Evolutionary conservation across 1,140 invertebrate genomes (phyloP), one percentile per base, ranked within the genome.

Genomic region (Geopemphigus sp.): DNA sequence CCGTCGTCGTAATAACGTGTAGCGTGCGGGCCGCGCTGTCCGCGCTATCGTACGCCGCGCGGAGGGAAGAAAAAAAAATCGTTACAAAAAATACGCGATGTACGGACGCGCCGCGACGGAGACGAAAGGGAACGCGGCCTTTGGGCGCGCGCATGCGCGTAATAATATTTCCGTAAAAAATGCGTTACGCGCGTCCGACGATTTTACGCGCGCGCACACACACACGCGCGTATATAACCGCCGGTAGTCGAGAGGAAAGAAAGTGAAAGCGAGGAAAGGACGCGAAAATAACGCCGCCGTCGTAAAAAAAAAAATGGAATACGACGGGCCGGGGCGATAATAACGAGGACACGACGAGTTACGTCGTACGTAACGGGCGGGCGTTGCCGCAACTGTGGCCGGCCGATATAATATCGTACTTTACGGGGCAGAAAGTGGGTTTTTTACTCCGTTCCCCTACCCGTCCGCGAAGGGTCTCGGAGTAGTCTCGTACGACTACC

Each of bases 321-420:
- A 50, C n/a, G n/a, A 50, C 39, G 39, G 12, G 32, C 4, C 26
- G 17, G 15, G 24, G 17, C 29, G 26, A 63, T 47, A 64, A 64
- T n/a, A 66, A 39, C 32, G 39, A 66, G 63, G 63, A 66, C 32
- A 66, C 32, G 32, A 22, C 32, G 19, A 39, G 32, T 39, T n/a
- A n/a, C n/a, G n/a, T n/a, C 15, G 12, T 32, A 8, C 4, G 17
- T n/a, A 11, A n/a, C 26, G 57, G 26, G 57, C 26, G 57, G 0
- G 29, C 1, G 17, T 63, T n/a, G 12, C 29, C 29, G 61, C 70
- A 73, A 73, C 70, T 73, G 50, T 56, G 70, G 70, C 70, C 26
- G 53, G 70, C 70, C 70, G 53, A 73, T 54, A 66, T 66, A 54
- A 56, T 56, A 56, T 73, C 29, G 59, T 59, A 76, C 32, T 76